Percentiles rank a stretch among this genome's conserved stretches.
Evolutionary conservation across 2,888 invertebrate genomes (phyloP).

Genomic region (Ophion ventricosus): DNA sequence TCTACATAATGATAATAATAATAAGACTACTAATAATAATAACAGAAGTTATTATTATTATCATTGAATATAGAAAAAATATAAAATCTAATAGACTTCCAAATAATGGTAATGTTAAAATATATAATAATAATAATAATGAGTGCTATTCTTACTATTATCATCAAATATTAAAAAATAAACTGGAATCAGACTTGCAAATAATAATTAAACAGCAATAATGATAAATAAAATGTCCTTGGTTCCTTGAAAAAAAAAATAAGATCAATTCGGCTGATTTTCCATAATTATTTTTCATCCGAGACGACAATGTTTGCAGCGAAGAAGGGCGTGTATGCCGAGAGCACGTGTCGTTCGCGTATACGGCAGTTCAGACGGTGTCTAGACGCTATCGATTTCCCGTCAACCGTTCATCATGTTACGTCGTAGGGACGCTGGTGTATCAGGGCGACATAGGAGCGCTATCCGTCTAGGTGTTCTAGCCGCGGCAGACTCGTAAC

Average conservation of each 20-base stretch:
- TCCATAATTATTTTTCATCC: background rate
- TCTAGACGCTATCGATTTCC: conserved; percentile 79
- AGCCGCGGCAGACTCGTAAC: background rate
- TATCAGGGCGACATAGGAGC: conserved; percentile 79
- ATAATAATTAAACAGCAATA: no score
- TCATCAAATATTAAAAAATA: no score
- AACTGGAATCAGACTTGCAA: no score
- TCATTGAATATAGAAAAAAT: no score
- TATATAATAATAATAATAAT: background rate
- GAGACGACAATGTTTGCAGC: background rate
- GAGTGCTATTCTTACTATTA: background rate
- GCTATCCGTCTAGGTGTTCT: conserved; percentile 45
- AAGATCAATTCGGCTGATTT: background rate
- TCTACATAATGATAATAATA: background rate
- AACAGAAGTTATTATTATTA: background rate
- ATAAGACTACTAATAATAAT: background rate
- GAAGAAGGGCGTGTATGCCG: background rate
- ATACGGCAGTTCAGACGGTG: conserved; percentile 15
- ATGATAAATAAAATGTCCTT: no score
- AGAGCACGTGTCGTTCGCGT: background rate
- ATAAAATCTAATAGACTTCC: no score
- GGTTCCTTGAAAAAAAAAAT: no score
- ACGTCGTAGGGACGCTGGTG: conserved; percentile 80
- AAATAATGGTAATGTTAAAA: no score
- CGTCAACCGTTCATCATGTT: conserved; percentile 82